Evolutionary conservation across 2,113 vertebrate genomes (phyloP).

Genomic region (Phainopepla nitens): DNA sequence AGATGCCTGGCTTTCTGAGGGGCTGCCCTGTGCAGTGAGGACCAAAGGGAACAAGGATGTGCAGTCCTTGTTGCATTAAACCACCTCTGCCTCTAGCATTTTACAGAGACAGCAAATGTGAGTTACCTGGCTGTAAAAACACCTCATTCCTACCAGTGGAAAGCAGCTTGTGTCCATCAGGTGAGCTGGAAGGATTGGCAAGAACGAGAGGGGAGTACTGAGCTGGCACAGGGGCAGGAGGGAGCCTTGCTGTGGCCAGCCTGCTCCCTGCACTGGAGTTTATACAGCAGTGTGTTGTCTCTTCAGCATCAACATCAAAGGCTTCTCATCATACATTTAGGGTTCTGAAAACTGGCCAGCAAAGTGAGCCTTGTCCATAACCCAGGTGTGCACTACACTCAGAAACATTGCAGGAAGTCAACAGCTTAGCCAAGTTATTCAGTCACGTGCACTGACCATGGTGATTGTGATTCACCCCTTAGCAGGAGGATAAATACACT

Average conservation of each 20-base stretch:
- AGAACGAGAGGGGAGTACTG: neutral
- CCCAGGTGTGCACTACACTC: rapidly evolving
- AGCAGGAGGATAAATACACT: neutral
- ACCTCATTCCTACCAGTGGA: neutral
- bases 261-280: neutral
- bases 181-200: neutral
- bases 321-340: neutral
- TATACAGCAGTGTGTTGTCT: rapidly evolving
- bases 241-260: neutral
- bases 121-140: neutral
- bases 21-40: neutral
- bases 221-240: neutral
- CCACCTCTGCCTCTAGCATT: neutral
- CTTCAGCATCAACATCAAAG: neutral
- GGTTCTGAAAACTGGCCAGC: neutral
- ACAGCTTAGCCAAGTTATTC: neutral
- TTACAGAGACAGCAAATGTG: rapidly evolving
- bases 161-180: neutral
- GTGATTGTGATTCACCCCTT: rapidly evolving
- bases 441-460: neutral
- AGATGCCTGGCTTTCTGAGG: neutral
- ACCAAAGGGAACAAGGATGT: neutral
- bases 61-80: neutral
- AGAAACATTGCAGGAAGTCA: neutral
- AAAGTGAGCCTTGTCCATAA: neutral